Percentiles rank a stretch among this genome's conserved stretches.
phyloP scores from a whole-genome alignment of 1,140 invertebrate genomes.

The Pogonomyrmex californicus region DNA sequence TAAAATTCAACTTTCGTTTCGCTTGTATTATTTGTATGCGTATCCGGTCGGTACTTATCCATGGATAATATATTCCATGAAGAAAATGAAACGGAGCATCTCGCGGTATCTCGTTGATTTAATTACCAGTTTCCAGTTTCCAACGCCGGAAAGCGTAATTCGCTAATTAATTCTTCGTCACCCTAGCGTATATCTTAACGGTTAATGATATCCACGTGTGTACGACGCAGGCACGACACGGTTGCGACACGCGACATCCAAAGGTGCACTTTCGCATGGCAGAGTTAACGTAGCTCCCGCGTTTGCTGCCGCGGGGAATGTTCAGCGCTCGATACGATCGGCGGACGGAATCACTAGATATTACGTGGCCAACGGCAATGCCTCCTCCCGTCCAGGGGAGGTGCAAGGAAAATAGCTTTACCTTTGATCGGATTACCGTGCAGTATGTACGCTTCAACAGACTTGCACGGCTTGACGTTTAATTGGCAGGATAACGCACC shows the following conservation, averaged over 20 bases:
- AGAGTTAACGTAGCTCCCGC: conserved; percentile 71
- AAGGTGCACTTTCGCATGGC: conserved; percentile 44
- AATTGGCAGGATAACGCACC: conserved; percentile 20
- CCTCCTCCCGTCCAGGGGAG: conserved; percentile 34
- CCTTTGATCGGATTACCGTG: conserved; percentile 66
- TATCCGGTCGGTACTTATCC: background rate
- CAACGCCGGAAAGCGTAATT: conserved; percentile 16
- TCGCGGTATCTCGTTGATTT: conserved; percentile 35
- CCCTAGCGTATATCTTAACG: conserved; percentile 20
- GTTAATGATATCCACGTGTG: conserved; percentile 26
- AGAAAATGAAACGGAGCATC: background rate
- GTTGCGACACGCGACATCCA: conserved; percentile 19
- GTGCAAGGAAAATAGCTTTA: background rate
- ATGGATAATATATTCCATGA: background rate
- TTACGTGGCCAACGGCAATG: conserved; percentile 48
- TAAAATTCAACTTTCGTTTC: conserved; percentile 13
- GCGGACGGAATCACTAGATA: conserved; percentile 71
- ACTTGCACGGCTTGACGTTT: conserved; percentile 18
- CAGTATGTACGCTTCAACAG: conserved; percentile 31
- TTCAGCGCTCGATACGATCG: conserved; percentile 70
- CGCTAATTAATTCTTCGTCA: conserved; percentile 56
- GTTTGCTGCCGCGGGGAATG: conserved; percentile 69
- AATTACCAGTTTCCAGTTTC: conserved; percentile 40
- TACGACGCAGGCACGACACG: background rate
- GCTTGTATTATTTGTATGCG: background rate